A percentile compares a stretch with the other conserved stretches of the same genome.
These are phyloP conservation scores for Tigriopus californicus DNA, from an alignment of 2,888 invertebrate species.

Conservation along the genomic window DNA sequence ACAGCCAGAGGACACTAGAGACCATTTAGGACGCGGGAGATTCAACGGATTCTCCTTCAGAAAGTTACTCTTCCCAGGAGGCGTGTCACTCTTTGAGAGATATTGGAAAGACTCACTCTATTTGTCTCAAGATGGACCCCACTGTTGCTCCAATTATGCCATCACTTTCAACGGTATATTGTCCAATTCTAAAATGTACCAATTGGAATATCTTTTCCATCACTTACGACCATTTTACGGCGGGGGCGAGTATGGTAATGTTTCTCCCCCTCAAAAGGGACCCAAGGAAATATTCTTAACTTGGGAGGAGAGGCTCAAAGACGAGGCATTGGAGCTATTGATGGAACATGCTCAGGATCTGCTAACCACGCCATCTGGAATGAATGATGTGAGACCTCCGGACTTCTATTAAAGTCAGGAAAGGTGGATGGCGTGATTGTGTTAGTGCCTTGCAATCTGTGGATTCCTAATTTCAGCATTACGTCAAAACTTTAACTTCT, in stretches of 20 bases:
- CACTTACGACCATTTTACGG: slow-evolving; percentile 16
- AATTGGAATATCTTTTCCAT: slow-evolving; percentile 18
- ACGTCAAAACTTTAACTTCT: no score
- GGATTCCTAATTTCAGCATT: no score
- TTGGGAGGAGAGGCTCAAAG: background rate
- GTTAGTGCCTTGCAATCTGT: no score
- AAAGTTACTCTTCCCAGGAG: slow-evolving; percentile 21
- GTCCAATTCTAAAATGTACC: slow-evolving; percentile 18
- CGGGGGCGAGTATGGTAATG: slow-evolving; percentile 8
- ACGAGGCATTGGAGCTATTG: background rate
- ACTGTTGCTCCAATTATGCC: slow-evolving; percentile 21
- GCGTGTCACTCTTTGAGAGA: slow-evolving; percentile 21
- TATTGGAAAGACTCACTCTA: slow-evolving; percentile 22
- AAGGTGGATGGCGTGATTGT: no score
- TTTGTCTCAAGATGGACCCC: slow-evolving; percentile 19
- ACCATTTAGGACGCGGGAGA: slow-evolving; percentile 20
- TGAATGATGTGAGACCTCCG: no score
- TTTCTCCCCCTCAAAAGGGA: background rate
- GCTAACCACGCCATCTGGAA: no score
- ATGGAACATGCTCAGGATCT: no score
- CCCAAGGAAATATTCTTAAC: background rate
- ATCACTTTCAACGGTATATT: slow-evolving; percentile 22
- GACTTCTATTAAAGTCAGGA: no score
- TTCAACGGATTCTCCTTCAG: slow-evolving; percentile 22
- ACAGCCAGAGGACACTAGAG: slow-evolving; percentile 21